Evolutionary conservation across 2,888 invertebrate genomes (phyloP).

Genomic region (Conistra vaccinii): DNA sequence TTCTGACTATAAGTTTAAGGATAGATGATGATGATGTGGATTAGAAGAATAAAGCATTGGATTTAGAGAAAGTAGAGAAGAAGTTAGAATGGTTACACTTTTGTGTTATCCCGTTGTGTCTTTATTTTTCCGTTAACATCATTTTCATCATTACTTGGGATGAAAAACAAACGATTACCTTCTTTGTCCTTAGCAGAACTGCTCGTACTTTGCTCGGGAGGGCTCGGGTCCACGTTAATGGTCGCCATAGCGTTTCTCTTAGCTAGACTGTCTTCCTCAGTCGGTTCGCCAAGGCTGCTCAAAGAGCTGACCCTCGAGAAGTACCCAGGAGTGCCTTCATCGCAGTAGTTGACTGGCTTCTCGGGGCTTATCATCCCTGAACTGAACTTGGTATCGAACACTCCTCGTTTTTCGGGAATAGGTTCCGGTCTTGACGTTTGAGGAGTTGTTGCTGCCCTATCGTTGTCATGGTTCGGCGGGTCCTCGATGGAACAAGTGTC

Average conservation of each 20-base stretch:
- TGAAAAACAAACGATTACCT: slow-evolving; percentile 73
- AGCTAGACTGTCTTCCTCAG: slow-evolving; percentile 85
- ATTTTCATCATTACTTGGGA: slow-evolving; percentile 2
- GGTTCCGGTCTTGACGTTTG: slow-evolving; percentile 74
- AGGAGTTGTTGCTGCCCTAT: slow-evolving; percentile 81
- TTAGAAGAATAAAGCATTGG: slow-evolving; percentile 60
- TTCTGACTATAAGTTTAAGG: slow-evolving; percentile 3
- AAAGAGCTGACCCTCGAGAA: slow-evolving; percentile 93
- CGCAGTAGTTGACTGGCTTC: slow-evolving; percentile 95
- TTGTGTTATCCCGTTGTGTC: not conserved
- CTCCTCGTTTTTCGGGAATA: slow-evolving; percentile 77
- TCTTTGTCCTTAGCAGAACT: slow-evolving; percentile 86
- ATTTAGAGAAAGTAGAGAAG: slow-evolving; percentile 42
- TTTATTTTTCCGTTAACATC: slow-evolving; percentile 38
- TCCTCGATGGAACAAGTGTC: slow-evolving; percentile 89
- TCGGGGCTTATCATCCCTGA: slow-evolving; percentile 94
- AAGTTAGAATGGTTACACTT: not conserved
- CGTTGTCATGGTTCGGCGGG: slow-evolving; percentile 86
- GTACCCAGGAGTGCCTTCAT: slow-evolving; percentile 96
- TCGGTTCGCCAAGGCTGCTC: slow-evolving; percentile 91
- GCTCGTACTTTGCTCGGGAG: slow-evolving; percentile 78
- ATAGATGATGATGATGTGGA: slow-evolving; percentile 14
- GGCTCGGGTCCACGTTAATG: slow-evolving; percentile 81
- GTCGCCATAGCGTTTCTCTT: slow-evolving; percentile 87
- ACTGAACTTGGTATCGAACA: slow-evolving; percentile 90